Percentiles rank a stretch among this genome's conserved stretches.
Conservation (phyloP, 2,888 invertebrate genomes). For the Drosophila longiperda region DNA sequence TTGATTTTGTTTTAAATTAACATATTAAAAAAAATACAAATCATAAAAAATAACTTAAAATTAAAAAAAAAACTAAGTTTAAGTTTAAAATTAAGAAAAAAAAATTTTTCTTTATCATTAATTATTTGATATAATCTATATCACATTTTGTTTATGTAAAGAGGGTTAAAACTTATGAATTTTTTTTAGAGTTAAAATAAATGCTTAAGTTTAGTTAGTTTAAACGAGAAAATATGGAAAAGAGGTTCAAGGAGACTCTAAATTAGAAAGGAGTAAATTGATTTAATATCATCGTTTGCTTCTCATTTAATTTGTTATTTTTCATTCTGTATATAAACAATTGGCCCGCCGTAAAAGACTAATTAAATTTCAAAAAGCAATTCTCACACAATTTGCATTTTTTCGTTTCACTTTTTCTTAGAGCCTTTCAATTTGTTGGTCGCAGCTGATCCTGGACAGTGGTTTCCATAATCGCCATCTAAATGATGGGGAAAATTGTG, state of each 20-base stretch:
- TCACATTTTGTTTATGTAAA: neutral
- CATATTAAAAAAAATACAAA: neutral
- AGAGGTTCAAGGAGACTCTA: neutral
- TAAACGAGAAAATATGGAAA: neutral
- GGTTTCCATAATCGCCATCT: slow-evolving; percentile 56
- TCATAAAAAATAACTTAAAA: neutral
- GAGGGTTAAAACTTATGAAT: neutral
- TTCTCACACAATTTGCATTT: slow-evolving; percentile 58
- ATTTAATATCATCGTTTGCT: neutral
- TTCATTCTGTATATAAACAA: slow-evolving; percentile 25
- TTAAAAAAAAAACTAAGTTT: neutral
- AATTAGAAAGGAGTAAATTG: neutral
- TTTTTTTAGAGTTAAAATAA: neutral
- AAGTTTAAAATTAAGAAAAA: neutral
- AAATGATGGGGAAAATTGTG: slow-evolving; percentile 50
- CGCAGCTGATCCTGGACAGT: slow-evolving; percentile 17
- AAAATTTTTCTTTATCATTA: neutral
- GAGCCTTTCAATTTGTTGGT: slow-evolving; percentile 15
- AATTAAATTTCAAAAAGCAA: slow-evolving; percentile 69
- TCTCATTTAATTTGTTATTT: neutral
- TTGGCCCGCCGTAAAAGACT: slow-evolving; percentile 35
- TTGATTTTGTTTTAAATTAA: neutral
- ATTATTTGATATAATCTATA: neutral
- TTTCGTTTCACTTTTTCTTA: slow-evolving; percentile 23
- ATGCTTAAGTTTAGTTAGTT: neutral